A percentile compares a stretch with the other conserved stretches of the same genome.
Evolutionary conservation across 1,140 invertebrate genomes (phyloP).

Genomic region (Ridgeia piscesae): DNA sequence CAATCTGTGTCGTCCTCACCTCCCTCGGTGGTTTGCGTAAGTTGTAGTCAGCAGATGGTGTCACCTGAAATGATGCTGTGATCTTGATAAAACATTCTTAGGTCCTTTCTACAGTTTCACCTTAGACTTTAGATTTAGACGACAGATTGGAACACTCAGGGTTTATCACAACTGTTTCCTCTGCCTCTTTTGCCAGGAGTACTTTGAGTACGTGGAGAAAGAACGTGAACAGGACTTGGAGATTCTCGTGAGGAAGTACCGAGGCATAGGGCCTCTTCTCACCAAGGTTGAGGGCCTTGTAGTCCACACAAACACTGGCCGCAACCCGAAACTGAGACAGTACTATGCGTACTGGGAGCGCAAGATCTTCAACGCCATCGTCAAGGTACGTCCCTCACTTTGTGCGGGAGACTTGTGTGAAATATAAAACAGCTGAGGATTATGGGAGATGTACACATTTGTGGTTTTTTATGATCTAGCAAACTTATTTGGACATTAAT

Average conservation of each 20-base stretch:
- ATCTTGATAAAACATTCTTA: too few species aligned
- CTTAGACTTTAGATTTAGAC: too few species aligned
- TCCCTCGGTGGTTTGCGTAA: too few species aligned
- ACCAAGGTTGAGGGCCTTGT: constrained; percentile 76
- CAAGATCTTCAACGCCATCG: constrained; percentile 56
- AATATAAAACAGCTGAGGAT: not conserved
- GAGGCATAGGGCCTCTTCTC: constrained; percentile 73
- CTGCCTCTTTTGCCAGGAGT: constrained; percentile 62
- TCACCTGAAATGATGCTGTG: too few species aligned
- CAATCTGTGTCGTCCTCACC: too few species aligned
- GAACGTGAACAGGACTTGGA: constrained; percentile 69
- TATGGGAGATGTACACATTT: not conserved
- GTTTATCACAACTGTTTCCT: too few species aligned
- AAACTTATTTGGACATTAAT: too few species aligned
- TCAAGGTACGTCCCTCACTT: constrained; percentile 41
- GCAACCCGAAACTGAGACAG: constrained; percentile 52
- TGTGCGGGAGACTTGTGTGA: not conserved
- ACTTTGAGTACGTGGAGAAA: constrained; percentile 69
- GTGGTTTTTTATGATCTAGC: not conserved
- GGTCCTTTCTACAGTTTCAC: too few species aligned
- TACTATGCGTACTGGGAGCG: constrained; percentile 62
- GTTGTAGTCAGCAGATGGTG: too few species aligned
- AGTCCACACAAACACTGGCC: constrained; percentile 57
- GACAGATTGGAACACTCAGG: too few species aligned
- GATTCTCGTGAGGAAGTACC: constrained; percentile 70